Percentiles rank a stretch among this genome's conserved stretches.
Conservation (phyloP, 2,113 vertebrate species). For the Pavo muticus region DNA sequence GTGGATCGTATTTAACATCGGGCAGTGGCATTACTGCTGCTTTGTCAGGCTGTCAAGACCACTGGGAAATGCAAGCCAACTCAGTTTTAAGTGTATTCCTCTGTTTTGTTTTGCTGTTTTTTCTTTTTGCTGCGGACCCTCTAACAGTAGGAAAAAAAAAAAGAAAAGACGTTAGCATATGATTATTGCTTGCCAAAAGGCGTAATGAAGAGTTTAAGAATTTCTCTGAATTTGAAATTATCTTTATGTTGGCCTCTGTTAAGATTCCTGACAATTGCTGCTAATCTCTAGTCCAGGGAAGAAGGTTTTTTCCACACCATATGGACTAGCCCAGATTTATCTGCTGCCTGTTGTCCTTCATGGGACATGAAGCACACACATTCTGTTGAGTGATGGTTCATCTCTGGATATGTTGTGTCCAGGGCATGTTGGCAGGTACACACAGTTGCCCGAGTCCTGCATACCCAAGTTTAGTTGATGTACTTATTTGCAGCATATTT, state of each 20-base stretch:
- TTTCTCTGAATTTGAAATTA: conserved; percentile 65
- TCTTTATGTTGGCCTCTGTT: conserved; percentile 50
- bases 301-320: conserved; percentile 44
- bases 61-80: not conserved
- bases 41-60: not conserved
- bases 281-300: conserved; percentile 29
- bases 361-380: conserved; percentile 41
- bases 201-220: conserved; percentile 30
- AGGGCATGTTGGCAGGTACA: not conserved
- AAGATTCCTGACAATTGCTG: conserved; percentile 69
- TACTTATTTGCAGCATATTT: not conserved
- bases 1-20: not conserved
- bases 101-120: not conserved
- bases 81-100: not conserved
- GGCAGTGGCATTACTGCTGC: conserved; percentile 1
- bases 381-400: conserved; percentile 55
- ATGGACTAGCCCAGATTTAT: conserved; percentile 66
- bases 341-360: conserved; percentile 68
- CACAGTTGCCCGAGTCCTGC: not conserved
- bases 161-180: not conserved
- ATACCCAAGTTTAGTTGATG: not conserved
- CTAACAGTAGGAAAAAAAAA: conserved; percentile 31
- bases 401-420: not conserved
- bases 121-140: accelerated
- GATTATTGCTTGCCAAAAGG: conserved; percentile 34